Conservation (phyloP, 2,113 vertebrate species). For the Pagrus major region DNA sequence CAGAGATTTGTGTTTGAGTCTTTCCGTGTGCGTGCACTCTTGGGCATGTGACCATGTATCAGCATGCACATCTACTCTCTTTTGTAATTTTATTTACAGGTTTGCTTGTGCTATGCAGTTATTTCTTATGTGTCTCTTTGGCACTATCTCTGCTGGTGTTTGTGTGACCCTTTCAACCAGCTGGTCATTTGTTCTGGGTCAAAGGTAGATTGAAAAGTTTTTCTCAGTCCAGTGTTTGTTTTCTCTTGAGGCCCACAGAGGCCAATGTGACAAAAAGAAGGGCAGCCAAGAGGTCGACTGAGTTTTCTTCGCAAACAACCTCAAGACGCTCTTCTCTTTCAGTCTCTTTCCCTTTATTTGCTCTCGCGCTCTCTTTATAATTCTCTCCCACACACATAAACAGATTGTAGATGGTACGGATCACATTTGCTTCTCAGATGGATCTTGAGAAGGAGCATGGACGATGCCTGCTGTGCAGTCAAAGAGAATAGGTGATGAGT, state of each 20-base stretch:
- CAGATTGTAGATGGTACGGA: neutral
- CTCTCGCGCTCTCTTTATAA: conserved; percentile 5
- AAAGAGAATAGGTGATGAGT: conserved; percentile 42
- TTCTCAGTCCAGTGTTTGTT: conserved; percentile 51
- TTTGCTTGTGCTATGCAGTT: neutral
- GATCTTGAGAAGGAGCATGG: conserved; percentile 18
- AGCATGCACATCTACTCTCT: neutral
- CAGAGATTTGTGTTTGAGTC: conserved; percentile 30
- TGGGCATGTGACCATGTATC: neutral
- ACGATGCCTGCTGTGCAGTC: conserved; percentile 16
- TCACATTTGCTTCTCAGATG: conserved; percentile 33
- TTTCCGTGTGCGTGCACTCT: neutral
- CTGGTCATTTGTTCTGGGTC: conserved; percentile 65
- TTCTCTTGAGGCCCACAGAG: conserved; percentile 46
- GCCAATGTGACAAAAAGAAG: conserved; percentile 54
- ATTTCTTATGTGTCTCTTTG: neutral
- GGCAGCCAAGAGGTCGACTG: conserved; percentile 38
- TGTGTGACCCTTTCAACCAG: conserved; percentile 44
- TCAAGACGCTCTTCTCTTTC: conserved; percentile 35
- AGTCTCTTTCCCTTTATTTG: conserved; percentile 10
- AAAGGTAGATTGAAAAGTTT: conserved; percentile 68
- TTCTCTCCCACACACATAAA: conserved; percentile 1
- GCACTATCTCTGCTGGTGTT: conserved; percentile 11
- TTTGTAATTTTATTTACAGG: conserved; percentile 1
- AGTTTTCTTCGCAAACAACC: conserved; percentile 65